Base-by-base conservation (phyloP, 2,888 invertebrate genomes). In the Rambutsinella grinnellia region DNA sequence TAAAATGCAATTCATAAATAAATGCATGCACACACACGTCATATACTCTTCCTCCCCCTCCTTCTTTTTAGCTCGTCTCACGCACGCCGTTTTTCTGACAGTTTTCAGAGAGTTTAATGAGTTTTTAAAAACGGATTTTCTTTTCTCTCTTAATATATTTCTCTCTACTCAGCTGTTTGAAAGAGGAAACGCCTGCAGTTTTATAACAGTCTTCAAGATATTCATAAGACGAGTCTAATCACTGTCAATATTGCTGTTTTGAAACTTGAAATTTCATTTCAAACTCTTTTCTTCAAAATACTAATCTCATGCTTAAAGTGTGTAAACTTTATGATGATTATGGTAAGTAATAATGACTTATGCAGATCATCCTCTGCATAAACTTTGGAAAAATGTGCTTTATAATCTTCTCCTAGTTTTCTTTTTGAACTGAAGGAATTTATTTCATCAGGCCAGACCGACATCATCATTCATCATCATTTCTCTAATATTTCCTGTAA, bases 71-170 rank as follows among this genome's bases (percentile, higher is more conserved):
- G 36, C 36, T 36, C n/a, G n/a, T n/a, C n/a, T n/a, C 36, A 36
- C 36, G 36, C 36, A 36, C 36, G 26, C 28, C 54, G 26, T 61
- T 60, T 47, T 67, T 36, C 36, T 77, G 66, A 70, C 70, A 70
- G 71, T 77, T 71, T 71, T 71, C 61, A 71, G 71, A 69, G 65
- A 77, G 70, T 77, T 71, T 63, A 76, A 76, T 70, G 66, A 70
- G 66, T 70, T 71, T 71, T 71, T 71, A 63, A 71, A 71, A 71
- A 63, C 36, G 62, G 57, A 63, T 63, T 63, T 69, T 63, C n/a
- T n/a, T 56, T 57, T 63, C 63, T 56, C 36, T 56, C 49, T 23
- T 24, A 28, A 21, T 6, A 36, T 36, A 36, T 13, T 36, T 36
- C 36, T 36, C 36, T n/a, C n/a, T n/a, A n/a, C n/a, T n/a, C n/a